A percentile compares a stretch with the other conserved stretches of the same genome.
Conservation (phyloP, 2,888 invertebrate genomes). For the Pterostichus niger region DNA sequence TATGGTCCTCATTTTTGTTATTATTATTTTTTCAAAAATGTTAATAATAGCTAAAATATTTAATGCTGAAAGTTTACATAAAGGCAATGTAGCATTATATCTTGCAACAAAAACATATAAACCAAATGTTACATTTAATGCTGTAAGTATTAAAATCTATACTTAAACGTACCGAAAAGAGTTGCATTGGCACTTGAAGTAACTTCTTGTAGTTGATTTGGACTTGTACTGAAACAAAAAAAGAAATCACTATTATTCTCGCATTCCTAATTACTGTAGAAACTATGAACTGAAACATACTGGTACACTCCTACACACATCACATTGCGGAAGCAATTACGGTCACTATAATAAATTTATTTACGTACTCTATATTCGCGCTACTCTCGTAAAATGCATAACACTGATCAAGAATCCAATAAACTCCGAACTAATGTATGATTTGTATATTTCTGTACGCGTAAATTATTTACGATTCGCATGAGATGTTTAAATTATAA, state of each 20-base stretch:
- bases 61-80: no score
- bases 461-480: constrained; percentile 39
- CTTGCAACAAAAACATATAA: no score
- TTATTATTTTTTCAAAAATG: no score
- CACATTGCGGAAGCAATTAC: constrained; percentile 29
- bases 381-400: neutral
- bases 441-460: constrained; percentile 36
- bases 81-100: no score
- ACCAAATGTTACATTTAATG: neutral
- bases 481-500: constrained; percentile 9
- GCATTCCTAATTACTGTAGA: constrained; percentile 66
- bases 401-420: constrained; percentile 3
- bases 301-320: neutral
- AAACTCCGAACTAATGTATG: constrained; percentile 28
- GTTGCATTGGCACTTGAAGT: constrained; percentile 80
- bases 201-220: constrained; percentile 85
- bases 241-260: constrained; percentile 69
- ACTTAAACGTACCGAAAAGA: constrained; percentile 73
- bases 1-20: no score
- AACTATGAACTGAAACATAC: neutral
- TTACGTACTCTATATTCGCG: constrained; percentile 5
- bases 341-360: constrained; percentile 12
- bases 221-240: constrained; percentile 83
- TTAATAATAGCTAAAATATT: no score
- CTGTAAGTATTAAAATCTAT: neutral